Conservation (phyloP, 2,888 invertebrate species). For the Lochmaea crataegi region DNA sequence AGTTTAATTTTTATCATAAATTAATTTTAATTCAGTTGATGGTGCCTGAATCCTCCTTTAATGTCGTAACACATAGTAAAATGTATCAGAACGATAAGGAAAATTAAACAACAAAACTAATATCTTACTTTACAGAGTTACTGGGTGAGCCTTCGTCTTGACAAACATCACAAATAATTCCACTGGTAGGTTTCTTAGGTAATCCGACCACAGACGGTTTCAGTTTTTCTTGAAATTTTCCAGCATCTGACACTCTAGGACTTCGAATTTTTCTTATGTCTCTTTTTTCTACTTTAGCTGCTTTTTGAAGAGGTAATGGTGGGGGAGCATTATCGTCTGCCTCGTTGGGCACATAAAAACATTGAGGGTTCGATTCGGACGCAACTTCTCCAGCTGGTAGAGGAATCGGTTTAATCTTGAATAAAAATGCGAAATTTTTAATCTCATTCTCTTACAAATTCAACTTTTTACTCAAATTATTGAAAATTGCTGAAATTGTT, state of each 20-base stretch:
- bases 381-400: conserved; percentile 79
- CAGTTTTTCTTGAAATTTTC: background rate
- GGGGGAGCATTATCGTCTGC: conserved; percentile 69
- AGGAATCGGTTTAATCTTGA: conserved; percentile 80
- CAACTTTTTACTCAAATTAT: no score
- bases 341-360: conserved; percentile 81
- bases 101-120: background rate
- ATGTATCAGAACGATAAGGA: no score
- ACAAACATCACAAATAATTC: conserved; percentile 77
- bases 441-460: no score
- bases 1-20: no score
- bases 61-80: no score
- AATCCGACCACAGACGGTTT: conserved; percentile 15
- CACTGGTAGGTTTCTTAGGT: conserved; percentile 54
- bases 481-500: no score
- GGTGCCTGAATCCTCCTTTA: no score
- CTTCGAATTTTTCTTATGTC: conserved; percentile 47
- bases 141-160: conserved; percentile 70
- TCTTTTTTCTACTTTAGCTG: conserved; percentile 40
- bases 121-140: conserved; percentile 76
- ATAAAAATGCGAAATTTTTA: background rate
- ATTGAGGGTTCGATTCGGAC: conserved; percentile 76
- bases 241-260: conserved; percentile 40
- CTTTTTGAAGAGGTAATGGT: conserved; percentile 41
- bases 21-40: no score